These are phyloP conservation scores for Brachypodius melanocephalos DNA, from an alignment of 2,113 vertebrate genomes.

Conservation along the genomic window DNA sequence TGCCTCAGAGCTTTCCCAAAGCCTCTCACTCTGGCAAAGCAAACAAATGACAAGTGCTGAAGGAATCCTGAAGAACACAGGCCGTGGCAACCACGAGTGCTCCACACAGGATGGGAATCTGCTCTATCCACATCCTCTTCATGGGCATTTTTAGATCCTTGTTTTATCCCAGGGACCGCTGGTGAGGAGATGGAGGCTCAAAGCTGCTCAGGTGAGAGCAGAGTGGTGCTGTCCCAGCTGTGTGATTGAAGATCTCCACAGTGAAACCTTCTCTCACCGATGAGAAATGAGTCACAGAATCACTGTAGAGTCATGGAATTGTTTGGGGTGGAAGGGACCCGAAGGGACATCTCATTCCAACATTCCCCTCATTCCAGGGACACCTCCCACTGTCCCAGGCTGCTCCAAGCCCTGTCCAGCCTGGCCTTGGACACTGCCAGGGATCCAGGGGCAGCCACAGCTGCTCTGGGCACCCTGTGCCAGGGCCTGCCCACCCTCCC, in stretches of 20 bases:
- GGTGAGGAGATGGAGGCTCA: not conserved
- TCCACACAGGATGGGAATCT: not conserved
- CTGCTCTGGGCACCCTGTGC: not conserved
- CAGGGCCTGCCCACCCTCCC: not conserved
- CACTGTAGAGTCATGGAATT: not conserved
- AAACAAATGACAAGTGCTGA: not conserved
- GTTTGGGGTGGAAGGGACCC: not conserved
- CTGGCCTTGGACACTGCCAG: not conserved
- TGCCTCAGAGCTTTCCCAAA: not conserved
- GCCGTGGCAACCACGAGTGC: not conserved
- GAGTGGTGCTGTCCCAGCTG: no score
- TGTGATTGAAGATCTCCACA: not conserved
- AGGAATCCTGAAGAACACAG: not conserved
- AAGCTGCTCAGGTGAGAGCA: accelerated
- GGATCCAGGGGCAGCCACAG: not conserved
- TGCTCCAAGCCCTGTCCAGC: not conserved
- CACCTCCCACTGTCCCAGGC: accelerated
- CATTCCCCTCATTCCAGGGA: not conserved
- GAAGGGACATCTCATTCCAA: not conserved
- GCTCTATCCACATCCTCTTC: not conserved
- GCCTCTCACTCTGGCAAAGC: not conserved
- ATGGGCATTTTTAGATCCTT: accelerated
- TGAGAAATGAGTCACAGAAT: not conserved
- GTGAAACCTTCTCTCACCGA: not conserved
- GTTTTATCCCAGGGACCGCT: not conserved